These are phyloP conservation scores for Syrphus vitripennis DNA, from an alignment of 2,888 invertebrate species.

Conservation along the genomic window DNA sequence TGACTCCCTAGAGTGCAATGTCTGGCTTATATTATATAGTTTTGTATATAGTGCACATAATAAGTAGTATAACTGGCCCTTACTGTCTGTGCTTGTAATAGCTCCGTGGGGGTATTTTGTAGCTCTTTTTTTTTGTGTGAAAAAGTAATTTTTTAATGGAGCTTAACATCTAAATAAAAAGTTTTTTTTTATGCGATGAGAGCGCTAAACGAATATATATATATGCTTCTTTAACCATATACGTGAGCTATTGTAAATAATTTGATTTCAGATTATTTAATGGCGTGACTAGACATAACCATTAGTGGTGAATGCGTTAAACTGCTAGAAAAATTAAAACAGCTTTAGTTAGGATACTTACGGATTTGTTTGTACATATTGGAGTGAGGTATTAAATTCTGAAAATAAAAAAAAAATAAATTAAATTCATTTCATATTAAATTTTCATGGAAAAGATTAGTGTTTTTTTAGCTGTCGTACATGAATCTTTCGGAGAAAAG, in stretches of 20 bases:
- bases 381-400: neutral
- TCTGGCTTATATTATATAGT: constrained; percentile 20
- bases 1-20: constrained; percentile 36
- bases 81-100: neutral
- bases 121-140: constrained; percentile 19
- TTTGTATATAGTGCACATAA: neutral
- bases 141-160: constrained; percentile 46
- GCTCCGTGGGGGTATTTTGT: neutral
- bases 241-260: too few species aligned
- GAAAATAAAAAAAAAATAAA: neutral
- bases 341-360: neutral
- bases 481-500: too few species aligned
- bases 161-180: constrained; percentile 23
- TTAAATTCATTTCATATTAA: too few species aligned
- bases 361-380: neutral
- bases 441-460: too few species aligned
- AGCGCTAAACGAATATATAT: neutral
- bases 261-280: constrained; percentile 6
- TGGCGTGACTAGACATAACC: neutral
- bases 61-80: neutral
- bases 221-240: neutral
- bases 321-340: neutral
- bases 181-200: constrained; percentile 11
- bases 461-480: too few species aligned
- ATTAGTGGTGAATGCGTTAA: constrained; percentile 3